phyloP scores from a whole-genome alignment of 2,888 invertebrate species.

The Coenonympha arcania region DNA sequence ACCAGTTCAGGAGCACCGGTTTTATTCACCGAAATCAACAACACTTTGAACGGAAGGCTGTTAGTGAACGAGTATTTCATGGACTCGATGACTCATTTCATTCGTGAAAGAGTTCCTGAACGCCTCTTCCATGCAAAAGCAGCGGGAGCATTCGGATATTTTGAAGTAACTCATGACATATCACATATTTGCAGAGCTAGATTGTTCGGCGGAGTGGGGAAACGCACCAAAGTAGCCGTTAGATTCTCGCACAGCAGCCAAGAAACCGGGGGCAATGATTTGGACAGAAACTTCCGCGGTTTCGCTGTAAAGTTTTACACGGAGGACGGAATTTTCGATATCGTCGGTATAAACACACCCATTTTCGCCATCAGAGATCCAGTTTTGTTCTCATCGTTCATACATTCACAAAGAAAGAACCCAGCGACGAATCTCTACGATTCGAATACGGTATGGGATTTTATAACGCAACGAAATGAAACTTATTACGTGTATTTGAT shows the following conservation, averaged over 20 bases:
- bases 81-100: slow-evolving; percentile 84
- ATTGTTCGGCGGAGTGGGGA: slow-evolving; percentile 81
- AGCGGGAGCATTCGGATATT: slow-evolving; percentile 88
- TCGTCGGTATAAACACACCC: slow-evolving; percentile 90
- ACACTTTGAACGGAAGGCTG: slow-evolving; percentile 84
- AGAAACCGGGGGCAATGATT: slow-evolving; percentile 89
- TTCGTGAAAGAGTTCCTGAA: slow-evolving; percentile 92
- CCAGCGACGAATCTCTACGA: slow-evolving; percentile 90
- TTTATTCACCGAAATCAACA: slow-evolving; percentile 78
- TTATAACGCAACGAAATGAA: slow-evolving; percentile 87
- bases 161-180: slow-evolving; percentile 88
- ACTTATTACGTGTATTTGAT: slow-evolving; percentile 85
- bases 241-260: slow-evolving; percentile 86
- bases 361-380: slow-evolving; percentile 92
- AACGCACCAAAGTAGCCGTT: slow-evolving; percentile 81
- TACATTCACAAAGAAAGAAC: slow-evolving; percentile 93
- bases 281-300: slow-evolving; percentile 88
- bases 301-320: slow-evolving; percentile 94
- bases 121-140: slow-evolving; percentile 95
- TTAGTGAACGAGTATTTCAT: slow-evolving; percentile 85
- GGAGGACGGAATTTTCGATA: slow-evolving; percentile 90
- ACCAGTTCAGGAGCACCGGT: slow-evolving; percentile 88
- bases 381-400: slow-evolving; percentile 87
- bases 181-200: slow-evolving; percentile 81
- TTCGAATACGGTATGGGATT: slow-evolving; percentile 93